Conservation (phyloP, 2,113 vertebrate genomes). For the Geococcyx californianus region DNA sequence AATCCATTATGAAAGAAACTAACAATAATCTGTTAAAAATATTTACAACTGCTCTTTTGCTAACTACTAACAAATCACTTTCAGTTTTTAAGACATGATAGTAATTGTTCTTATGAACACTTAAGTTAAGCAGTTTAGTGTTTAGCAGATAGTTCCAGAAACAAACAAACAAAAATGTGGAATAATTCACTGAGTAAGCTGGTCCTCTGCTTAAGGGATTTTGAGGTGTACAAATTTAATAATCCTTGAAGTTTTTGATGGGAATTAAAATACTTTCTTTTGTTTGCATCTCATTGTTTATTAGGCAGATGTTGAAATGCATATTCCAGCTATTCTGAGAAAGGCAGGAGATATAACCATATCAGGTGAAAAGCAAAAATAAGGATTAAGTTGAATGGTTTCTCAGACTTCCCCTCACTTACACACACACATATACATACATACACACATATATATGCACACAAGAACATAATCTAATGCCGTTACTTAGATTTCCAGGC, state of each 20-base stretch:
- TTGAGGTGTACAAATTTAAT: neutral
- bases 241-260: neutral
- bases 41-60: neutral
- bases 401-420: neutral
- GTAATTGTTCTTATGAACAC: neutral
- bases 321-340: neutral
- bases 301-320: neutral
- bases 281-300: neutral
- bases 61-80: neutral
- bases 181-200: neutral
- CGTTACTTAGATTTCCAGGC: neutral
- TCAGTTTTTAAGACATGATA: neutral
- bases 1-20: neutral
- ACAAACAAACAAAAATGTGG: neutral
- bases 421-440: no score
- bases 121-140: neutral
- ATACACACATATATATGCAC: no score
- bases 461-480: neutral
- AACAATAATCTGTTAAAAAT: neutral
- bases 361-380: neutral
- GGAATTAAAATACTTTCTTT: neutral
- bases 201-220: neutral
- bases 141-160: neutral
- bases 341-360: neutral
- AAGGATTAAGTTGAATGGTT: neutral